A percentile compares a stretch with the other conserved stretches of the same genome.
phyloP scores from a whole-genome alignment of 2,113 vertebrate genomes.

The Bostrychus sinensis region DNA sequence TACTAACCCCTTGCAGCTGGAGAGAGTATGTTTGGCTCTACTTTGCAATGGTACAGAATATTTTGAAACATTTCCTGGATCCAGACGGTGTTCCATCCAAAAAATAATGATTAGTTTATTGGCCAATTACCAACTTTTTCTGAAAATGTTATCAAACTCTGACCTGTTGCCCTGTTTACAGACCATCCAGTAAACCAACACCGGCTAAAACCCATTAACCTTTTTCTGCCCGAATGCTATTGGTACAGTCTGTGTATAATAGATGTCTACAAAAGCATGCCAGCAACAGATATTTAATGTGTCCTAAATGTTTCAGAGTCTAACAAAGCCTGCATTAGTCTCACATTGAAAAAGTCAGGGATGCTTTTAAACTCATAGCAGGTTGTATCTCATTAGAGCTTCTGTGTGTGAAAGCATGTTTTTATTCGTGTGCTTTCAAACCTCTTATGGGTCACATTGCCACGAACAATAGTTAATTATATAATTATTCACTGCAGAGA shows the following conservation, averaged over 20 bases:
- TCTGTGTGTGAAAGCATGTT: neutral
- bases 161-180: no score
- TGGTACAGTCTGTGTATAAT: neutral
- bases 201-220: no score
- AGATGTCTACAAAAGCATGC: neutral
- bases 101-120: no score
- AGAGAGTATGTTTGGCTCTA: no score
- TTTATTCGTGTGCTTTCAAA: conserved; percentile 5
- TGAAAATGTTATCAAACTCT: no score
- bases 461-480: neutral
- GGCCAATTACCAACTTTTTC: no score
- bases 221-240: no score
- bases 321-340: conserved; percentile 1
- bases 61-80: no score
- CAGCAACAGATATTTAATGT: neutral
- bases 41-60: no score
- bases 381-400: conserved; percentile 1
- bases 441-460: neutral
- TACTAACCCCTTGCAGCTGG: no score
- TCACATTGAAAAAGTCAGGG: neutral
- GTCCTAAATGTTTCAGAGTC: neutral
- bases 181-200: no score
- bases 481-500: conserved; percentile 2
- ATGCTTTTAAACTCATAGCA: conserved; percentile 1
- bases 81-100: no score